These are phyloP conservation scores for Hypena proboscidalis DNA, from an alignment of 2,888 invertebrate genomes.

Conservation along the genomic window DNA sequence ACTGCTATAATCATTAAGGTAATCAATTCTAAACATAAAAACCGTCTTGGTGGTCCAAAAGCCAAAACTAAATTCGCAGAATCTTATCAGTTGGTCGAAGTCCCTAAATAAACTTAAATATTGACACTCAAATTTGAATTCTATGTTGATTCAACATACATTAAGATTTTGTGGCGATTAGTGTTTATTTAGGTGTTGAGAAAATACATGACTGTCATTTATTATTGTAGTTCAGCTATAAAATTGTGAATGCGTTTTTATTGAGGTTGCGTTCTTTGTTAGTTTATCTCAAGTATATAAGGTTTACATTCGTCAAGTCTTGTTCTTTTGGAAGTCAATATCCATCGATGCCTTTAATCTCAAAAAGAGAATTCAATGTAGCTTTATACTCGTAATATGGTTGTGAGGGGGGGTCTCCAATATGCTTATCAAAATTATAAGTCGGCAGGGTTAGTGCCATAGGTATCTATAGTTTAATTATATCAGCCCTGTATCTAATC, in stretches of 20 bases:
- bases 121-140: conserved; percentile 34
- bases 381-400: too few species aligned
- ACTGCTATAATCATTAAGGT: too few species aligned
- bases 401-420: too few species aligned
- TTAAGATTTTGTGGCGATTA: conserved; percentile 15
- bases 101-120: conserved; percentile 39
- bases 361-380: too few species aligned
- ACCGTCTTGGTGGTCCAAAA: conserved; percentile 19
- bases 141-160: conserved; percentile 23
- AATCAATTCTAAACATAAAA: not conserved
- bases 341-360: too few species aligned
- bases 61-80: conserved; percentile 30
- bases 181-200: conserved; percentile 40
- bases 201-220: conserved; percentile 28
- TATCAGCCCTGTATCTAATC: too few species aligned
- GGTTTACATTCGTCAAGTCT: too few species aligned
- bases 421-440: too few species aligned
- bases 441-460: too few species aligned
- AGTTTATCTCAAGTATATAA: conserved; percentile 1
- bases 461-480: too few species aligned
- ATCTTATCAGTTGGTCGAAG: conserved; percentile 21
- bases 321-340: too few species aligned
- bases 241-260: conserved; percentile 30
- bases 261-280: conserved; percentile 17
- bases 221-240: conserved; percentile 25